Evolutionary conservation across 2,113 vertebrate genomes (phyloP), one percentile per base, ranked within the genome.

Genomic region (Redunca redunca): DNA sequence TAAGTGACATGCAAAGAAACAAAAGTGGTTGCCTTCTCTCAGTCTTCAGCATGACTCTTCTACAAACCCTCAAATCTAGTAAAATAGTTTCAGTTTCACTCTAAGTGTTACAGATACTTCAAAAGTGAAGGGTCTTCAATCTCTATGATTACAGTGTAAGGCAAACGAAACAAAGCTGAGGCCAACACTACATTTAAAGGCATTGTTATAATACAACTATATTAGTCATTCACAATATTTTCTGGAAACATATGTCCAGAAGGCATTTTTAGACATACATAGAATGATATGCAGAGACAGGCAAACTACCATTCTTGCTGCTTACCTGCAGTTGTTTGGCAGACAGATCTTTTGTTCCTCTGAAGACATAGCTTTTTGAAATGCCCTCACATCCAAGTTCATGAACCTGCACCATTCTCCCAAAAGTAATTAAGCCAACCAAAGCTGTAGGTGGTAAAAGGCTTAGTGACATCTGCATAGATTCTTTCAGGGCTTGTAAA

Each of bases 351-450:
- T 99, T 99, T 64, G 99, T 99, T 82, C 99, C 99, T 94, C 99
- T 99, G 98, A 99, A 99, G 88, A 99, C 99, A 1, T 99, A 99
- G 97, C 99, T 99, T 98, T 99, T 99, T 94, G 99, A 99, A 99
- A 99, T 99, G 17, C 99, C 99, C 98, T 99, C 99, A 94, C 99
- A 99, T 97, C 99, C 99, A 93, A 99, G 99, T 96, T 99, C 99
- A 33, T 99, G 99, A 85, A 99, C 99, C 98, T 99, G 99, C 2
- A 99, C 99, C 99, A 99, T 99, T 96, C 99, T 99, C 17, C 99
- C 99, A 95, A 99, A 99, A 77, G 99, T 99, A 98, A 99, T 99
- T 96, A 99, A 99, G 46, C 99, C 99, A 2, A 99, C 99, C 90
- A 99, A 99, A 0, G 99, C 99, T 0, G 99, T 99, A 80, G 99